Conservation (phyloP, 2,797 vertebrate species). For the Rallus crepitans region DNA sequence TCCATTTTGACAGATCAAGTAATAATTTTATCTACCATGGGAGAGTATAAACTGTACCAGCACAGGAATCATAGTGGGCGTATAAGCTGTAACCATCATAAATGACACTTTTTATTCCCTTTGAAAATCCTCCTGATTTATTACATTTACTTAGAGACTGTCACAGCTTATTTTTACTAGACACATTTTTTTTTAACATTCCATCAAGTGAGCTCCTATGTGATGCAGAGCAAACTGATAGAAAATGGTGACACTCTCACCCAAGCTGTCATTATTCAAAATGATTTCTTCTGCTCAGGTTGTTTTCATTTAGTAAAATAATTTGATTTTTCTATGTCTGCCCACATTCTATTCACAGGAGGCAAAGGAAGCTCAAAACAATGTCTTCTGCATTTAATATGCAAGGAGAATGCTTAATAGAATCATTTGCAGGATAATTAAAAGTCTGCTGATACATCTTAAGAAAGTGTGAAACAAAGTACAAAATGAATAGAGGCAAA, state of each 20-base stretch:
- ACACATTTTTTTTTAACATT: conserved; percentile 69
- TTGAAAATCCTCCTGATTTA: conserved; percentile 80
- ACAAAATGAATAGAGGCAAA: conserved; percentile 70
- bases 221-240: conserved; percentile 71
- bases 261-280: conserved; percentile 72
- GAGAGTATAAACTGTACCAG: conserved; percentile 75
- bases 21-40: conserved; percentile 79
- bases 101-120: conserved; percentile 79
- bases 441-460: conserved; percentile 75
- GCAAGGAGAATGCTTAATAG: conserved; percentile 76
- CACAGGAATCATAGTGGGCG: conserved; percentile 73
- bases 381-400: conserved; percentile 78
- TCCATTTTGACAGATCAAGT: conserved; percentile 81
- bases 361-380: conserved; percentile 74
- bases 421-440: conserved; percentile 78
- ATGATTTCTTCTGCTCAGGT: conserved; percentile 77
- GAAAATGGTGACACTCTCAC: conserved; percentile 75
- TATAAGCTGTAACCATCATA: conserved; percentile 76
- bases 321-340: conserved; percentile 78
- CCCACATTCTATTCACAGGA: conserved; percentile 73
- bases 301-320: conserved; percentile 78
- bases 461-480: conserved; percentile 75
- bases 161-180: conserved; percentile 78
- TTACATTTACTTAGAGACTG: conserved; percentile 81
- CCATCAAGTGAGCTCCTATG: conserved; percentile 70